A percentile compares a stretch with the other conserved stretches of the same genome.
phyloP scores from a whole-genome alignment of 1,140 invertebrate genomes.

The Octopus sinensis region DNA sequence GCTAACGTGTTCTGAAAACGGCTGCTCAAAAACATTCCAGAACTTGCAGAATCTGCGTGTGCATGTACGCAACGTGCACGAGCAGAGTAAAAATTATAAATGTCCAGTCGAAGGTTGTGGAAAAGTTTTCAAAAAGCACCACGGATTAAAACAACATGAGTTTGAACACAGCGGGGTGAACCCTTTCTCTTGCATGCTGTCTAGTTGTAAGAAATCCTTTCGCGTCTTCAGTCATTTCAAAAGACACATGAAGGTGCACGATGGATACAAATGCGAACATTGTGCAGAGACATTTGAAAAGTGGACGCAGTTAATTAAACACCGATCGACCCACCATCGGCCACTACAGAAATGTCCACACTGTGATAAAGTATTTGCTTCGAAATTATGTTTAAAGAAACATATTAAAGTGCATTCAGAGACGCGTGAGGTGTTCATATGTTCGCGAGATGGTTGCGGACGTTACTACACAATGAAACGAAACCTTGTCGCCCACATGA shows the following conservation, averaged over 20 bases:
- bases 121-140: constrained; percentile 32
- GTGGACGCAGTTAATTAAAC: constrained; percentile 30
- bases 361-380: constrained; percentile 28
- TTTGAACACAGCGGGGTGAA: constrained; percentile 29
- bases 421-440: constrained; percentile 24
- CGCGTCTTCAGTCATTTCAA: constrained; percentile 24
- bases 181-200: constrained; percentile 28
- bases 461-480: constrained; percentile 30
- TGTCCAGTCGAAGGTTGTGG: constrained; percentile 27
- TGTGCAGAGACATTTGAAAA: constrained; percentile 27
- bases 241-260: constrained; percentile 29
- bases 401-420: constrained; percentile 29
- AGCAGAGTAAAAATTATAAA: constrained; percentile 17
- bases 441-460: constrained; percentile 31
- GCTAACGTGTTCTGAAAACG: background rate
- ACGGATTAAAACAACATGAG: constrained; percentile 27
- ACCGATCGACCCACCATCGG: constrained; percentile 21
- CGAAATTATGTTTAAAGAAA: constrained; percentile 25
- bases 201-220: constrained; percentile 29
- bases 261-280: constrained; percentile 24
- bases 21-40: constrained; percentile 13
- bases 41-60: constrained; percentile 15
- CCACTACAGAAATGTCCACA: constrained; percentile 24
- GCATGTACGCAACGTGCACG: background rate
- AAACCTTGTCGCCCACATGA: constrained; percentile 34